Evolutionary conservation across 2,797 vertebrate species (phyloP).

Genomic region (Esox masquinongy): DNA sequence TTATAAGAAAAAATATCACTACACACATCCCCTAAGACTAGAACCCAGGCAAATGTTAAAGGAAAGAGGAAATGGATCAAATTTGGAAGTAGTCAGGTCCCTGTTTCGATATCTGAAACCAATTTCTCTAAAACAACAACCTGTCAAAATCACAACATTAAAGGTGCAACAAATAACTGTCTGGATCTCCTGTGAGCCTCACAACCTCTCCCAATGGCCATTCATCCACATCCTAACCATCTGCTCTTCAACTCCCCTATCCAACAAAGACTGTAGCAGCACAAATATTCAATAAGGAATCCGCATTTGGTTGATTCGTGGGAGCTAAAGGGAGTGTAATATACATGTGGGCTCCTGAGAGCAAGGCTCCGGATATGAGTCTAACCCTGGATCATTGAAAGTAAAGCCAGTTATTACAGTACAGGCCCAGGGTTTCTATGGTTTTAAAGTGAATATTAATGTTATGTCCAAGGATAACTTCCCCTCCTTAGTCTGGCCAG

Average conservation of each 20-base stretch:
- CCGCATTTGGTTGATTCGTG: constrained; percentile 42
- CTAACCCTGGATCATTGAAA: constrained; percentile 63
- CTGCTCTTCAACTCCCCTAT: constrained; percentile 23
- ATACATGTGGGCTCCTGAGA: constrained; percentile 58
- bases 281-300: constrained; percentile 40
- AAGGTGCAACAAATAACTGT: constrained; percentile 30
- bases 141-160: constrained; percentile 29
- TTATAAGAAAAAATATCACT: constrained; percentile 23
- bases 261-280: constrained; percentile 33
- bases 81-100: constrained; percentile 60
- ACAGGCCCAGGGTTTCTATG: constrained; percentile 59
- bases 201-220: constrained; percentile 10
- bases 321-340: constrained; percentile 50
- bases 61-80: constrained; percentile 54
- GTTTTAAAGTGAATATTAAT: constrained; percentile 72
- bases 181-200: constrained; percentile 10
- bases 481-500: constrained; percentile 51
- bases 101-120: constrained; percentile 36
- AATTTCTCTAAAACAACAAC: constrained; percentile 37
- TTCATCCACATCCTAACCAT: constrained; percentile 37
- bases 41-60: constrained; percentile 20
- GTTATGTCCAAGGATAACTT: constrained; percentile 64
- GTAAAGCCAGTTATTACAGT: constrained; percentile 70
- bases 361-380: constrained; percentile 75
- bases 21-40: constrained; percentile 4